Conservation (phyloP, 2,113 vertebrate genomes). For the Tychaedon coryphoeus region DNA sequence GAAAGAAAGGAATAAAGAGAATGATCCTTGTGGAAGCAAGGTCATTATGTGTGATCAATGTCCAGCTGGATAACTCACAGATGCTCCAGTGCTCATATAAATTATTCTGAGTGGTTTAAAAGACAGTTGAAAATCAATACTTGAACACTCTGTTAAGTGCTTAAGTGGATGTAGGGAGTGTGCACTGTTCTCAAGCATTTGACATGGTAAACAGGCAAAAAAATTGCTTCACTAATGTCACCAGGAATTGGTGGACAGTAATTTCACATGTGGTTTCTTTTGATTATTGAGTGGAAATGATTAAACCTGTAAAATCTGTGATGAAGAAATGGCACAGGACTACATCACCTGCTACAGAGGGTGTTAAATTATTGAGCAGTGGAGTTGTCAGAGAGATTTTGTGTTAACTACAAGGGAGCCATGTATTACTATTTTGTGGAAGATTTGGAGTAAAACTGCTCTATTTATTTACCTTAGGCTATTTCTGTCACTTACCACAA, state of each 20-base stretch:
- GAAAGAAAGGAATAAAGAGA: not conserved
- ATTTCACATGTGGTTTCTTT: not conserved
- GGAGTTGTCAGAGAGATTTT: not conserved
- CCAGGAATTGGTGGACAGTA: not conserved
- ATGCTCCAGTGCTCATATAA: not conserved
- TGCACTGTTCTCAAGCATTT: slow-evolving; percentile 2
- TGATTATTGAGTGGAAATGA: not conserved
- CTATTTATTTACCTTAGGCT: slow-evolving; percentile 22
- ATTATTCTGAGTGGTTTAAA: slow-evolving; percentile 36
- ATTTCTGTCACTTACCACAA: not conserved
- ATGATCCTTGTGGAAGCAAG: not conserved
- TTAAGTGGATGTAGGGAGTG: slow-evolving; percentile 15
- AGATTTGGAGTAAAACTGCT: not conserved
- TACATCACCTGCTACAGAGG: not conserved
- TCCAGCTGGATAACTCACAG: slow-evolving; percentile 20
- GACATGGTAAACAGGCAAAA: not conserved
- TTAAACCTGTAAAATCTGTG: not conserved
- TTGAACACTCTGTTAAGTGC: slow-evolving; percentile 44
- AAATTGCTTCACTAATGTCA: not conserved
- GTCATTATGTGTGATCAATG: slow-evolving; percentile 23
- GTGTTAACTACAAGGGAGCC: not conserved
- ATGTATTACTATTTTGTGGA: not conserved
- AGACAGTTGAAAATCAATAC: slow-evolving; percentile 19
- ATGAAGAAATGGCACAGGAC: not conserved
- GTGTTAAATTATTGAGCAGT: not conserved